Percentiles rank a stretch among this genome's conserved stretches.
Conservation (phyloP, 2,888 invertebrate species). For the Limnephilus lunatus region DNA sequence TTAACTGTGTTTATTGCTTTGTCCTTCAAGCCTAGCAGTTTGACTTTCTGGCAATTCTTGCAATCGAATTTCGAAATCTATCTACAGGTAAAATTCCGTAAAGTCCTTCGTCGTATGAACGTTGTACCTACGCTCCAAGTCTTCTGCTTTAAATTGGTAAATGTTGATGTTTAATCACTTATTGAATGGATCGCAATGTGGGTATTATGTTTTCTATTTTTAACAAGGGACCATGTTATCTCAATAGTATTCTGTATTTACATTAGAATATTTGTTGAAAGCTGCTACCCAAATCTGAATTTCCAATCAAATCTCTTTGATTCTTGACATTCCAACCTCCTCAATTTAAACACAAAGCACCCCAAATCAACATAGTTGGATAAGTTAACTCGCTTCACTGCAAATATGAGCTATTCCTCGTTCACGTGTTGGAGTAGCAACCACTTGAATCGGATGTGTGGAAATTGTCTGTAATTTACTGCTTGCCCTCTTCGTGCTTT, state of each 20-base stretch:
- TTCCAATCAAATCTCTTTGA: background rate
- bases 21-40: conserved; percentile 4
- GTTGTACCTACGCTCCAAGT: background rate
- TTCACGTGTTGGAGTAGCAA: conserved; percentile 12
- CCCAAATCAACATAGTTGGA: background rate
- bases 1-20: conserved; percentile 12
- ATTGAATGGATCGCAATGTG: background rate
- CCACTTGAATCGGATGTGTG: conserved; percentile 11
- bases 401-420: background rate
- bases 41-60: conserved; percentile 8
- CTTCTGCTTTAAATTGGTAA: background rate
- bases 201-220: background rate
- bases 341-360: background rate
- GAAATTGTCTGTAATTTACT: conserved; percentile 32
- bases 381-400: background rate
- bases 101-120: background rate
- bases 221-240: background rate
- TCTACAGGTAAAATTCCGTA: background rate
- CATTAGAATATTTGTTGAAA: no score
- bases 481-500: background rate
- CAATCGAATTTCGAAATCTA: background rate
- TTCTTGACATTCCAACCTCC: background rate
- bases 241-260: background rate
- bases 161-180: background rate
- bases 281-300: background rate